These are phyloP conservation scores for Polymixis flavicincta DNA, from an alignment of 2,888 invertebrate genomes.

Conservation along the genomic window DNA sequence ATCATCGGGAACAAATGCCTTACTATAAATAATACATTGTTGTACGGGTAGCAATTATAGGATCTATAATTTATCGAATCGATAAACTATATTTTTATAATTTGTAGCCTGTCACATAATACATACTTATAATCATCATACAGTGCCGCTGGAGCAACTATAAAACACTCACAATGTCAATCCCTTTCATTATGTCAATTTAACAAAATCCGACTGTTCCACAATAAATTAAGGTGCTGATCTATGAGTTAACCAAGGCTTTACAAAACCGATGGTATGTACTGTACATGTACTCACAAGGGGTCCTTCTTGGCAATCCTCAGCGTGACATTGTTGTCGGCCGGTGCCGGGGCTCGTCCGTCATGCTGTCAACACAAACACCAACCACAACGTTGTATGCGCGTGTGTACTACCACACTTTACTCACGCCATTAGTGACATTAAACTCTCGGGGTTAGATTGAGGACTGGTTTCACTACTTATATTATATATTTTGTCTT, in stretches of 20 bases:
- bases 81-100: background rate
- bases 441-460: slow-evolving; percentile 56
- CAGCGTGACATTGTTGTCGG: slow-evolving; percentile 75
- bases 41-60: no score
- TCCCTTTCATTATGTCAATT: background rate
- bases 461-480: slow-evolving; percentile 32
- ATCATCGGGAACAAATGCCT: background rate
- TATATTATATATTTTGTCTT: background rate
- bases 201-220: background rate
- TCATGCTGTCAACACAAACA: slow-evolving; percentile 89
- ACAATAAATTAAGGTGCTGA: background rate
- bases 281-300: slow-evolving; percentile 73
- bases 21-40: no score
- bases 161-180: background rate
- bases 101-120: background rate
- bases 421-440: slow-evolving; percentile 66
- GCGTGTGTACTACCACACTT: slow-evolving; percentile 68
- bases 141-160: background rate
- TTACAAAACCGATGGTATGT: background rate
- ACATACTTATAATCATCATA: no score
- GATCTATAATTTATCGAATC: background rate
- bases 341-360: slow-evolving; percentile 69
- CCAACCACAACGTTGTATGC: slow-evolving; percentile 74
- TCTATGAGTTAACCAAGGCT: background rate
- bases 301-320: slow-evolving; percentile 66